Base-by-base conservation (phyloP, 2,113 vertebrate species). In the Hippoglossus stenolepis region DNA sequence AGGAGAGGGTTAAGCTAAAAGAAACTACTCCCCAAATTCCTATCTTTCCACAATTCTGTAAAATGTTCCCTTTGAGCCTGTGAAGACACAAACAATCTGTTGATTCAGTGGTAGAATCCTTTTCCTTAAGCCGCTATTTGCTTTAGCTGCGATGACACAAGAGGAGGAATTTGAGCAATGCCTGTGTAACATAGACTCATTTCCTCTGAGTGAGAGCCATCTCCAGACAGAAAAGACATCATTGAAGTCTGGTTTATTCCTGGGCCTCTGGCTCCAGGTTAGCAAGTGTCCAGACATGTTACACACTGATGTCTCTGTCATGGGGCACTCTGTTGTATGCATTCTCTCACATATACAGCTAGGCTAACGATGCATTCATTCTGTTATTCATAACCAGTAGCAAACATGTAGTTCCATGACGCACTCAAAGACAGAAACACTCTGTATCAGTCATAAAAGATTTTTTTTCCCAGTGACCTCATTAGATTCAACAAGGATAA, bases 111-210 rank as follows among this genome's bases (percentile, higher is more conserved):
- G 85, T 59, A 45, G 75, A 87, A 80, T 83, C 87, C 84, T 81
- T 82, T 80, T 70, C 80, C 75, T 76, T 88, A 90, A 92, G 83
- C 83, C 51, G 53, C 75, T 93, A 88, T 92, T 93, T 93, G 88
- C 88, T 91, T 87, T 91, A 80, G 89, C 72, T 0, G 82, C 43
- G 65, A 92, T 91, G 87, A 92, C 87, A 90, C 87, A 89, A 89
- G 90, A 67, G 66, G 18, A 93, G 87, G 92, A 93, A 93, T 93
- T 87, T 89, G 80, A 92, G 87, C 83, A 91, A 92, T 92, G 89
- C 76, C 75, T 35, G 78, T 75, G 85, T 73, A 74, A 76, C 80
- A 18, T 49, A 88, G 85, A 68, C 89, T 91, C 77, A 90, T 92
- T 91, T 83, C 90, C 89, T 91, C 68, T 23, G 35, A 77, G 73